phyloP scores from a whole-genome alignment of 2,113 vertebrate species.

The Scophthalmus maximus region DNA sequence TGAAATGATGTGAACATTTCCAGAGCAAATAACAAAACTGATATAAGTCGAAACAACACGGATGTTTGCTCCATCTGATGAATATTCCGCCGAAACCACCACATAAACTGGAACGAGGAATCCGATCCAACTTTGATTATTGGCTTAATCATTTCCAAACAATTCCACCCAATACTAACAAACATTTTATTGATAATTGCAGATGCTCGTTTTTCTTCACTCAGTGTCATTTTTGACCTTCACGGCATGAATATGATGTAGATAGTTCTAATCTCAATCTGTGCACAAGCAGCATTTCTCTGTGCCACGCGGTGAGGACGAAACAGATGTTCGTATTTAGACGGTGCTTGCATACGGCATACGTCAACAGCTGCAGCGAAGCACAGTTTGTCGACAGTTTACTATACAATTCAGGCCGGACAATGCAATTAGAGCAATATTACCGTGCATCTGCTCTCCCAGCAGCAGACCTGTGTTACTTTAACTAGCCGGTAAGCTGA shows the following conservation, averaged over 20 bases:
- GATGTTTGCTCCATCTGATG: constrained; percentile 12
- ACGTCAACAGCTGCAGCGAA: background rate
- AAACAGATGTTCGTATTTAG: constrained; percentile 5
- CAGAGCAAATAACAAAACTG: constrained; percentile 60
- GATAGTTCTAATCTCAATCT: background rate
- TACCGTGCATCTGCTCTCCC: background rate
- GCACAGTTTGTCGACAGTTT: background rate
- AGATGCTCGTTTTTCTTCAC: background rate
- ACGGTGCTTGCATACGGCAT: background rate
- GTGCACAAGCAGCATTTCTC: background rate
- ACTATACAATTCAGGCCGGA: background rate
- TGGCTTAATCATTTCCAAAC: constrained; percentile 25
- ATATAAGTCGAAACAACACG: constrained; percentile 45
- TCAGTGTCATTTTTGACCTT: background rate
- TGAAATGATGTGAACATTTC: constrained; percentile 72
- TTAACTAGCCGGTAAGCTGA: background rate
- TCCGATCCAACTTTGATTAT: constrained; percentile 12
- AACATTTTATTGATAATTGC: constrained; percentile 1
- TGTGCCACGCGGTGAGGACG: background rate
- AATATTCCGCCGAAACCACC: constrained; percentile 17
- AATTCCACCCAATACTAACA: background rate
- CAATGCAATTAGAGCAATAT: background rate
- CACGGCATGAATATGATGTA: background rate
- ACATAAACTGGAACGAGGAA: background rate
- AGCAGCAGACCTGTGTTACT: constrained; percentile 7